Evolutionary conservation across 2,113 vertebrate genomes (phyloP).

Genomic region (Sebastes fasciatus): DNA sequence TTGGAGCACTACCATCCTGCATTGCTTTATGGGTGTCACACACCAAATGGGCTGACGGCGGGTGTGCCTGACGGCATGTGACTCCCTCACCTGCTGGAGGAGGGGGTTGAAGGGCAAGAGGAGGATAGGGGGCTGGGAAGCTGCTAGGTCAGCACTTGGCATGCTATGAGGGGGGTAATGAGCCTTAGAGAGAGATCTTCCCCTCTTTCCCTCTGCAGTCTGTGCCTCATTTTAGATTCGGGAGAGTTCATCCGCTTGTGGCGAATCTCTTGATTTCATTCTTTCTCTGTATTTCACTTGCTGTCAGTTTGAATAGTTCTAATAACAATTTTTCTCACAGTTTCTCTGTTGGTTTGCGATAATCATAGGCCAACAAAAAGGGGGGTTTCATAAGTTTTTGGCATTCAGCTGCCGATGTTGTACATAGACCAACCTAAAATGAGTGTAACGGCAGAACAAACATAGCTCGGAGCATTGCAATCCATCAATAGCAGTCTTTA

Average conservation of each 20-base stretch:
- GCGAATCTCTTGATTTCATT: slow-evolving; percentile 22
- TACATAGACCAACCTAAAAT: neutral
- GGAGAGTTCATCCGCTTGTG: slow-evolving; percentile 24
- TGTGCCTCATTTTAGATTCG: slow-evolving; percentile 58
- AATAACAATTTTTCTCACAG: neutral
- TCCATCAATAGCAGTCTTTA: slow-evolving; percentile 9
- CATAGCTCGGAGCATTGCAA: neutral
- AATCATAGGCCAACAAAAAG: neutral
- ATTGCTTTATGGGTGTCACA: slow-evolving; percentile 66
- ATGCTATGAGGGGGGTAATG: slow-evolving; percentile 73
- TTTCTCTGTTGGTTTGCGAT: neutral
- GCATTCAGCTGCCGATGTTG: neutral
- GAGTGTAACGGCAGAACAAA: slow-evolving; percentile 5
- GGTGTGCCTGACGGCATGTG: slow-evolving; percentile 53
- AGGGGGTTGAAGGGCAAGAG: slow-evolving; percentile 70
- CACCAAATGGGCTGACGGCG: slow-evolving; percentile 58
- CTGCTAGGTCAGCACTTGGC: slow-evolving; percentile 80
- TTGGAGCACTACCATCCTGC: slow-evolving; percentile 42
- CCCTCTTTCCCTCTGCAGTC: slow-evolving; percentile 44
- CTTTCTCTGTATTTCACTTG: slow-evolving; percentile 1
- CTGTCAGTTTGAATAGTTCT: neutral
- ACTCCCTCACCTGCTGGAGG: slow-evolving; percentile 65
- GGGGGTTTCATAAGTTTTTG: neutral
- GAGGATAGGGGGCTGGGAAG: slow-evolving; percentile 53
- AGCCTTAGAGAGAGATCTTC: slow-evolving; percentile 67